Evolutionary conservation across 2,797 vertebrate species (phyloP).

Genomic region (Gobionotothen gibberifrons): DNA sequence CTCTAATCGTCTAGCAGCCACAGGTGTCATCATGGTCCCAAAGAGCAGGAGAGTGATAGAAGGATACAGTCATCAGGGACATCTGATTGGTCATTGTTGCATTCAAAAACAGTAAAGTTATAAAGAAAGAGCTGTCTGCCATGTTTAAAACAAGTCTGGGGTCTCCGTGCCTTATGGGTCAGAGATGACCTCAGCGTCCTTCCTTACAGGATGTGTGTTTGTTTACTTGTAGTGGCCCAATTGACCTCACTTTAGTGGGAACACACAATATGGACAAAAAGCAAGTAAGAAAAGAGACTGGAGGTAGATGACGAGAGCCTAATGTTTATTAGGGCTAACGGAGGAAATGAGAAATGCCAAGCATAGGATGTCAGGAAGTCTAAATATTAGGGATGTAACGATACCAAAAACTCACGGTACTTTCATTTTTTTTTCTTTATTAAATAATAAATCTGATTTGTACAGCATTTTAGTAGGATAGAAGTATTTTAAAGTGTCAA

Average conservation of each 20-base stretch:
- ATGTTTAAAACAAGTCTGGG: background rate
- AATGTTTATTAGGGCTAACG: background rate
- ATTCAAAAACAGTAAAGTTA: background rate
- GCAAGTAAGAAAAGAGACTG: too few species aligned
- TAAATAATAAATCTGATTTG: too few species aligned
- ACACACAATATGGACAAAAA: background rate
- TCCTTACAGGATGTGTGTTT: slow-evolving; percentile 17
- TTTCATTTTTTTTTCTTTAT: too few species aligned
- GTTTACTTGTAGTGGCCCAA: too few species aligned
- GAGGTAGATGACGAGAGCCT: background rate
- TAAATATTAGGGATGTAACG: too few species aligned
- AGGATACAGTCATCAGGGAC: background rate
- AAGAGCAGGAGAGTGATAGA: background rate
- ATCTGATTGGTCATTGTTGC: slow-evolving; percentile 3
- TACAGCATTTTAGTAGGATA: too few species aligned
- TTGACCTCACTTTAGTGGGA: background rate
- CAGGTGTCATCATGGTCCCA: background rate
- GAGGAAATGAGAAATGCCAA: too few species aligned
- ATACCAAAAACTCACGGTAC: too few species aligned
- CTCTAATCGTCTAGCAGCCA: background rate
- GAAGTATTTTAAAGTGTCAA: too few species aligned
- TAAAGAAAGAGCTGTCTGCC: too few species aligned
- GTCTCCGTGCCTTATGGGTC: background rate
- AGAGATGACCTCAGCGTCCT: slow-evolving; percentile 17
- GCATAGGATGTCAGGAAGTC: background rate